These are phyloP conservation scores for Nyctibius grandis DNA, from an alignment of 2,797 vertebrate genomes.

Conservation along the genomic window DNA sequence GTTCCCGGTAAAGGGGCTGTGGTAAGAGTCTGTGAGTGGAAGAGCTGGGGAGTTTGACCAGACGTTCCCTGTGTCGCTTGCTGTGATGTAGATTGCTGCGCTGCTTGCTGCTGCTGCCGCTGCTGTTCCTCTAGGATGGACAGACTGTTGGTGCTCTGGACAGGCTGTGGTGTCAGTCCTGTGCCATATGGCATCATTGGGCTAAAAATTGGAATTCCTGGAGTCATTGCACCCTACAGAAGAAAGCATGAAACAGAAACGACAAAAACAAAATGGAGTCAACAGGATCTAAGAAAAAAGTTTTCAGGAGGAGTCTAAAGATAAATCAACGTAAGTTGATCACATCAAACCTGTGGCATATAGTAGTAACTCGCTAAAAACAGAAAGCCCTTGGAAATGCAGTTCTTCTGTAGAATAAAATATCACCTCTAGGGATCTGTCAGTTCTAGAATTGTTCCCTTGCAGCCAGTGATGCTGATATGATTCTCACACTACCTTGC, in stretches of 20 bases:
- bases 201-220: slow-evolving; percentile 91
- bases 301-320: background rate
- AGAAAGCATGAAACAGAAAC: background rate
- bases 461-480: background rate
- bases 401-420: background rate
- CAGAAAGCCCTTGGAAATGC: background rate
- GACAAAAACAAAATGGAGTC: too few species aligned
- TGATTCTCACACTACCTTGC: background rate
- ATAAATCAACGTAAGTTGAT: background rate
- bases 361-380: rapidly evolving
- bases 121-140: slow-evolving; percentile 96
- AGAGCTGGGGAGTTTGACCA: slow-evolving; percentile 93
- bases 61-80: slow-evolving; percentile 84
- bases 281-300: background rate
- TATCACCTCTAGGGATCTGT: background rate
- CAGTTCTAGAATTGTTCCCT: background rate
- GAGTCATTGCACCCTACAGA: slow-evolving; percentile 91
- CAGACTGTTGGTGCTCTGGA: slow-evolving; percentile 91
- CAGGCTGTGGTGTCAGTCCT: slow-evolving; percentile 94
- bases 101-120: slow-evolving; percentile 83
- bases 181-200: slow-evolving; percentile 99
- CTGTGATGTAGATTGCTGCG: slow-evolving; percentile 66
- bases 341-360: background rate
- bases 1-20: slow-evolving; percentile 95
- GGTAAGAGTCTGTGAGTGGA: slow-evolving; percentile 91